Base-by-base conservation (phyloP, 2,797 vertebrate species). In the Leptoclinus maculatus region DNA sequence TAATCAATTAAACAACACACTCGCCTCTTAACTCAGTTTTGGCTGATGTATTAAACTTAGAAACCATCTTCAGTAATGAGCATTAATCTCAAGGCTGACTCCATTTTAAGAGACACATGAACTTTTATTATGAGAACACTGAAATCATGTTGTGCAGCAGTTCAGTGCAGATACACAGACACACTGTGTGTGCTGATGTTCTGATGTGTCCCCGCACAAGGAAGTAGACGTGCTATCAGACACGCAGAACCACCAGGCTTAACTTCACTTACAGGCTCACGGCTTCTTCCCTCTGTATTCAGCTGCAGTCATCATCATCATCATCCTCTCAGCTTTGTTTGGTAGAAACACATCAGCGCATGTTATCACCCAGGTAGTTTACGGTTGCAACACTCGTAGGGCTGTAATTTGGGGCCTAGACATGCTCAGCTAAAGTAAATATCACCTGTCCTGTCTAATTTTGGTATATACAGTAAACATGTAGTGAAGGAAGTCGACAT, bases 161-260 rank as follows among this genome's bases (percentile, higher is more conserved):
- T 0, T 1, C 32, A 27, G 8, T 17, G 58, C 38, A 29, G 2
- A 45, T 2, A 41, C 6, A n/a, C 41, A n/a, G 11, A 36, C 45
- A 51, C 19, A 32, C 16, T 6, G 49, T 19, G 34, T 60, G 21
- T 45, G 21, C 13, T 5, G 16, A 9, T 83, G 70, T 79, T 56
- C 70, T 53, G 29, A 23, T 68, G 64, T 49, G 75, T 60, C 34
- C 39, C 47, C 12, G 63, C 72, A 83, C 10, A 65, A 90, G 89
- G 89, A 88, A 89, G 83, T 64, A 66, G 82, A 74, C 75, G 17
- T 78, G 79, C 39, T 88, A 67, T 89, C 82, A 87, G 79, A 77
- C 87, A 63, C 13, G 74, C 65, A 80, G 69, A 71, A 64, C 77
- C 66, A 43, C 45, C 66, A 60, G 76, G 54, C 73, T 77, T 74